Evolutionary conservation across 2,888 invertebrate genomes (phyloP), one percentile per base, ranked within the genome.

Genomic region (Cheilosia grossa): DNA sequence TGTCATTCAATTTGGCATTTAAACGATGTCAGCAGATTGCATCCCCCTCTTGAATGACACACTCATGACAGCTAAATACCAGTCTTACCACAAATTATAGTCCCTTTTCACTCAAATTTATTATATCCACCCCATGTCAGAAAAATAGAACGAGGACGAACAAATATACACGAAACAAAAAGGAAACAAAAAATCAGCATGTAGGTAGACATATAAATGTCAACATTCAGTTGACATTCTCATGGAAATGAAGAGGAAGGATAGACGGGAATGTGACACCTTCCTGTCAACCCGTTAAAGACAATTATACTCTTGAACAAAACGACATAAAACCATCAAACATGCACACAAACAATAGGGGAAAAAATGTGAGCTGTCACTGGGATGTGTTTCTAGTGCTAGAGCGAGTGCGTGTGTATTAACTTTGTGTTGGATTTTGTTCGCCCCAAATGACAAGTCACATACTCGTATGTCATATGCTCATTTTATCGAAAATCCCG

Each of bases 281-380:
- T 85, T 83, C 75, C 85, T 85, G 75, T 85, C 85, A 85, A 85
- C 75, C 81, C 70, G 80, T 85, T 85, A 81, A 85, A 51, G 85
- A 80, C 85, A 85, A 85, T 85, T 81, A 81, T 53, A 72, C 75
- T 72, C 40, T 72, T 30, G 75, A 80, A 75, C 59, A 64, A 67
- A 64, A 82, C 58, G 56, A 66, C 67, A 73, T 77, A 77, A 70
- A 77, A 70, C 69, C 51, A 54, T 51, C 51, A 59, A 58, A 30
- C 27, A 70, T 13, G 24, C 13, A 42, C 17, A 69, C 15, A 37
- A 13, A 49, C 10, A 49, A 9, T 21, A 49, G 19, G 21, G 19
- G 10, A 13, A 10, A 21, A 9, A 7, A 9, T 21, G 30, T 27
- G 27, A 64, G 56, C 21, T 42, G 21, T 19, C 27, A 53, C 27